Evolutionary conservation across 35 echinoderm and acorn worm genomes (phyloP).

Genomic region (Chiridota heheva): DNA sequence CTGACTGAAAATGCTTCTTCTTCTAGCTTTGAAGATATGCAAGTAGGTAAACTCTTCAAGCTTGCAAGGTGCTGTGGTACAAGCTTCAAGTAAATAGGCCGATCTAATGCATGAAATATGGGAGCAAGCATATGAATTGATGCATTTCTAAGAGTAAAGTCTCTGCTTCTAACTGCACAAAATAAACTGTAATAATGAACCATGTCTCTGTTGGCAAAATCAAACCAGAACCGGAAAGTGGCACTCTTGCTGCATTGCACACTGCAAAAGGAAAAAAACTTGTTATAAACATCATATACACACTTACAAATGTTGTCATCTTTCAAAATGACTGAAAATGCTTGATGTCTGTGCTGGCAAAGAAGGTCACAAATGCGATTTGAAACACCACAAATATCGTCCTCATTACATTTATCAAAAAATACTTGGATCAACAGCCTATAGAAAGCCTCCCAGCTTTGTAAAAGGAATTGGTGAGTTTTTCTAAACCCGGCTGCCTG

Average conservation of each 20-base stretch:
- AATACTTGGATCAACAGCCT: no score
- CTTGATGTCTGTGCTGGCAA: no score
- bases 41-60: background rate
- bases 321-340: no score
- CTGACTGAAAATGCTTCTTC: constrained; percentile 32
- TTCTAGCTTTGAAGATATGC: background rate
- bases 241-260: background rate
- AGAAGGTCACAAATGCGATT: no score
- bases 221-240: constrained; percentile 15
- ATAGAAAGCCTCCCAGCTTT: background rate
- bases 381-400: no score
- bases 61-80: constrained; percentile 17
- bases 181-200: constrained; percentile 16
- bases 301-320: no score
- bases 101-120: constrained; percentile 57
- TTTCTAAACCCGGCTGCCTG: constrained; percentile 21
- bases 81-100: constrained; percentile 17
- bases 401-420: no score
- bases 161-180: constrained; percentile 11
- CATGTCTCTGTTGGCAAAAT: constrained; percentile 34
- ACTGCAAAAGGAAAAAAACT: background rate
- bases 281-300: no score
- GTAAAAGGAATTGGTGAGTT: background rate
- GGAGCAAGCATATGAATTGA: background rate
- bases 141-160: constrained; percentile 14